These are phyloP conservation scores for Proterorhinus semilunaris DNA, from an alignment of 2,113 vertebrate species.

Conservation along the genomic window DNA sequence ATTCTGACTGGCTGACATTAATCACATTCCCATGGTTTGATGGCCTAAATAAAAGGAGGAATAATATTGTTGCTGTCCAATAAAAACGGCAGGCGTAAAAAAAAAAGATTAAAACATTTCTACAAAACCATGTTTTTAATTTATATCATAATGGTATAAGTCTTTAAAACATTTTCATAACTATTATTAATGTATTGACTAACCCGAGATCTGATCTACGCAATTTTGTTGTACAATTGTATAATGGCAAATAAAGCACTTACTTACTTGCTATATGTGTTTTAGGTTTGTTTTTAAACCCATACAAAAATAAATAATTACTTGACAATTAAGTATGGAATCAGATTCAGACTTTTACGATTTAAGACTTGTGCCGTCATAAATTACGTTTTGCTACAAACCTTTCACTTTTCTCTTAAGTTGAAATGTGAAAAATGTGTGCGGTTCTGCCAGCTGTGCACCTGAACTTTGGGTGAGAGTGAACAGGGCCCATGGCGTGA, in stretches of 20 bases:
- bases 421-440: neutral
- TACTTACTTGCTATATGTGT: no score
- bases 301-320: no score
- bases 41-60: conserved; percentile 70
- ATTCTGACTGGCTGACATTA: conserved; percentile 63
- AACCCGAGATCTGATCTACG: no score
- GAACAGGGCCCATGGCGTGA: conserved; percentile 49
- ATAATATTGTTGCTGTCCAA: conserved; percentile 61
- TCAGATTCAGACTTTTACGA: no score
- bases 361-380: no score
- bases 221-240: no score
- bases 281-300: no score
- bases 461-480: neutral
- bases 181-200: neutral
- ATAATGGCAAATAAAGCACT: no score
- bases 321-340: no score
- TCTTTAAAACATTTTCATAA: neutral
- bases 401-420: neutral
- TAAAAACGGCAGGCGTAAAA: conserved; percentile 45
- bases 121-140: conserved; percentile 25
- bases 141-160: neutral
- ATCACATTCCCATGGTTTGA: conserved; percentile 74
- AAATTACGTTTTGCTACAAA: neutral
- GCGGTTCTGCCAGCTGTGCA: neutral
- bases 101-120: conserved; percentile 37